Percentiles rank a stretch among this genome's conserved stretches.
These are phyloP conservation scores for Rhopalosiphum padi DNA, from an alignment of 1,140 invertebrate species.

Conservation along the genomic window DNA sequence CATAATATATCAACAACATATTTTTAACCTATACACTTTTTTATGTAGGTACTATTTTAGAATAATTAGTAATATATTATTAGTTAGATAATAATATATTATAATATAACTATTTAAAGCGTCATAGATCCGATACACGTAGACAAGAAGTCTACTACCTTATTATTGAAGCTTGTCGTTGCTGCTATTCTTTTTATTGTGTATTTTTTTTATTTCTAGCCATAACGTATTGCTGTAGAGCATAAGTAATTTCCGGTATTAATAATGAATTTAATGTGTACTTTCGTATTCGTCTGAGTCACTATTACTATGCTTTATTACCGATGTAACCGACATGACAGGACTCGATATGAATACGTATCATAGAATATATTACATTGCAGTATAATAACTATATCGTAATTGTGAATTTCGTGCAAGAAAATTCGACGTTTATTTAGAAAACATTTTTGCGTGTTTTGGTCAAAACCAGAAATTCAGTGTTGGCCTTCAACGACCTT, in stretches of 20 bases:
- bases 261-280: not conserved
- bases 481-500: not conserved
- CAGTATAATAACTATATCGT: not conserved
- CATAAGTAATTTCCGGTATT: not conserved
- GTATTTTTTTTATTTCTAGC: not conserved
- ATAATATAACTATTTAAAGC: not conserved
- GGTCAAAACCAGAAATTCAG: not conserved
- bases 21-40: not conserved
- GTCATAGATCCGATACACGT: not conserved
- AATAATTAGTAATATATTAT: not conserved
- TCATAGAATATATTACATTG: not conserved
- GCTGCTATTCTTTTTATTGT: too few species aligned
- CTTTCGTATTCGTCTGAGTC: not conserved
- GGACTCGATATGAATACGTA: not conserved
- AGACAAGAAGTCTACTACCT: not conserved
- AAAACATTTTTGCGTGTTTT: not conserved
- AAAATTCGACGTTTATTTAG: not conserved
- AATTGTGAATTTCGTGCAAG: not conserved
- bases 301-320: not conserved
- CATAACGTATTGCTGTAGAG: not conserved
- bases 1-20: not conserved
- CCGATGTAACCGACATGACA: not conserved
- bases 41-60: not conserved
- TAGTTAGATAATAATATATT: not conserved
- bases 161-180: not conserved